Conservation (phyloP, 2,888 invertebrate species). For the Halictus quadricinctus region DNA sequence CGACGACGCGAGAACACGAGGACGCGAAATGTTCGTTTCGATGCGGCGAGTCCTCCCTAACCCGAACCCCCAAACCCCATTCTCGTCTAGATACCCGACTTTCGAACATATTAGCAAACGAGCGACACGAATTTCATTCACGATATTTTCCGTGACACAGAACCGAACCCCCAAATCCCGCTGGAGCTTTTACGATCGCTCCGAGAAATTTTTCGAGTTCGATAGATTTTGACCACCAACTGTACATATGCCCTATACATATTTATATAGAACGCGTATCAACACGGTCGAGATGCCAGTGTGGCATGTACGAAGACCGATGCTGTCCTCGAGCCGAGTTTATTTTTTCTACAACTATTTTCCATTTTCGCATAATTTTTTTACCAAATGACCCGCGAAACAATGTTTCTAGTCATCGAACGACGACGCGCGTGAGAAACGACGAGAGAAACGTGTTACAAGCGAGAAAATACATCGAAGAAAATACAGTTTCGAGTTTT, state of each 20-base stretch:
- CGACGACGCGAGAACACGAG: no score
- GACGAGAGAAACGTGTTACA: constrained; percentile 50
- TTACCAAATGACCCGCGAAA: constrained; percentile 79
- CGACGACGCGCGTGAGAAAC: constrained; percentile 61
- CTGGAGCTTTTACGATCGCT: not conserved
- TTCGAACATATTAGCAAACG: not conserved
- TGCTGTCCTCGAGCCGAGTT: constrained; percentile 67
- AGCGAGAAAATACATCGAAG: constrained; percentile 52
- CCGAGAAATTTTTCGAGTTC: not conserved
- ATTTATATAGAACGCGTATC: not conserved
- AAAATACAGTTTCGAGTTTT: constrained; percentile 47
- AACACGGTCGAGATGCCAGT: not conserved
- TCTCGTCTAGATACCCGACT: not conserved
- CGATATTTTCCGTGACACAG: not conserved
- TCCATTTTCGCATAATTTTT: constrained; percentile 79
- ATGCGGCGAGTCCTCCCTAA: not conserved
- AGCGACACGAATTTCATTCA: not conserved
- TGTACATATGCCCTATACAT: not conserved
- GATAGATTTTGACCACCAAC: not conserved
- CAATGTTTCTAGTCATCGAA: constrained; percentile 80
- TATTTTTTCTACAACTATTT: constrained; percentile 77
- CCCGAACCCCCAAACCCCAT: not conserved
- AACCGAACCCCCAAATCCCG: not conserved
- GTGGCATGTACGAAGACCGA: constrained; percentile 27
- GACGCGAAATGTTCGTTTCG: no score